phyloP scores from a whole-genome alignment of 2,888 invertebrate genomes.

The Morpho deidamia region DNA sequence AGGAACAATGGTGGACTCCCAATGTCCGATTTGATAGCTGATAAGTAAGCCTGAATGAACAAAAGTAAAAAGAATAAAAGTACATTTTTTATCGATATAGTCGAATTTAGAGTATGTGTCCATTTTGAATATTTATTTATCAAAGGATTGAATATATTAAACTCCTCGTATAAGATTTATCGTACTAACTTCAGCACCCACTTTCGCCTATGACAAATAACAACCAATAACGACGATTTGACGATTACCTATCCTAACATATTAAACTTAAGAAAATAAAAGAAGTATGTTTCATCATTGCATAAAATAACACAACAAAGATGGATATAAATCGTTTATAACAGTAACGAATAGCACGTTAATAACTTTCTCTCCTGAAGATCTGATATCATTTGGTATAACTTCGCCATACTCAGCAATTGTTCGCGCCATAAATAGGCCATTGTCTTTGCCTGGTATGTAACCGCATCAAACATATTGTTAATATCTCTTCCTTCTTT shows the following conservation, averaged over 20 bases:
- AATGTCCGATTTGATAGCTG: constrained; percentile 66
- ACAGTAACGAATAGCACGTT: not conserved
- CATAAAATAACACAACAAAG: not conserved
- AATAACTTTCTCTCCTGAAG: not conserved
- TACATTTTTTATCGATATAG: not conserved
- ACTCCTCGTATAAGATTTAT: too few relatives aligned
- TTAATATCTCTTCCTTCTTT: not conserved
- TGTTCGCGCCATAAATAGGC: not conserved
- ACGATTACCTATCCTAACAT: too few relatives aligned
- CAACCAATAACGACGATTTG: too few relatives aligned
- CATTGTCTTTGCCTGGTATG: not conserved
- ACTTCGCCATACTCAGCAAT: not conserved
- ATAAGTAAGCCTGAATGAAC: constrained; percentile 34
- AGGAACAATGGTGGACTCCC: constrained; percentile 53
- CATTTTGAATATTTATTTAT: too few relatives aligned
- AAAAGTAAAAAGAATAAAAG: not conserved
- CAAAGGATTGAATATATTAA: too few relatives aligned
- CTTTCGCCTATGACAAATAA: too few relatives aligned
- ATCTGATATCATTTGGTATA: not conserved
- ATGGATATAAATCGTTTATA: not conserved
- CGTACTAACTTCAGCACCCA: too few relatives aligned
- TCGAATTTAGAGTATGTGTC: not conserved
- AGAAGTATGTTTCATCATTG: not conserved
- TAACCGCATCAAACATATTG: not conserved
- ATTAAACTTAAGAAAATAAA: too few relatives aligned